Evolutionary conservation across 2,113 vertebrate genomes (phyloP).

Genomic region (Aleadryas rufinucha): DNA sequence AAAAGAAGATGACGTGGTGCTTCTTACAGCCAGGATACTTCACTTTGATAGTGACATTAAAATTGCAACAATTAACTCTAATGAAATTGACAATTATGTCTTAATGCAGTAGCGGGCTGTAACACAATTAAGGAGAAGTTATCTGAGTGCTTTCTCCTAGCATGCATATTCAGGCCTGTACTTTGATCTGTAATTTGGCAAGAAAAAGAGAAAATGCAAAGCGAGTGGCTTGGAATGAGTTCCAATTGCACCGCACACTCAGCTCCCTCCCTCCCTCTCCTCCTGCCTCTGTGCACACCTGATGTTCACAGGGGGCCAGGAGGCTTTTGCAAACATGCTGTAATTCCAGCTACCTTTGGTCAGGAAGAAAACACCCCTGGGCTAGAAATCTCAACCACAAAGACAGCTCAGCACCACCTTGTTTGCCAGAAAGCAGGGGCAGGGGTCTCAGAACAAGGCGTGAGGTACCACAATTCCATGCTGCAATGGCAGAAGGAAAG

Average conservation of each 20-base stretch:
- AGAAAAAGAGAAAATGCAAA: not conserved
- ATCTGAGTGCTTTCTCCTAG: not conserved
- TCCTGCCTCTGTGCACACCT: not conserved
- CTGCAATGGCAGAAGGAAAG: too few species aligned
- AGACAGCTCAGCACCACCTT: not conserved
- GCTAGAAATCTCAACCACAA: not conserved
- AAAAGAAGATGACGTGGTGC: not conserved
- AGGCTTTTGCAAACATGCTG: not conserved
- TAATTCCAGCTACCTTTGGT: not conserved
- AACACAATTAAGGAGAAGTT: constrained; percentile 30
- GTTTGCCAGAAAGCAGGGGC: not conserved
- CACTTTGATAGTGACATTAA: constrained; percentile 17
- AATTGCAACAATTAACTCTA: constrained; percentile 51
- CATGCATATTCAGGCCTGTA: not conserved
- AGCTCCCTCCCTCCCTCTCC: not conserved
- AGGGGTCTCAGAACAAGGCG: not conserved
- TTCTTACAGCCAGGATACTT: not conserved
- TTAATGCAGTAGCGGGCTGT: constrained; percentile 23
- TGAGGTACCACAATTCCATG: not conserved
- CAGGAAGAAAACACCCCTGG: not conserved
- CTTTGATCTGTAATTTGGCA: constrained; percentile 19
- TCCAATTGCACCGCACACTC: not conserved
- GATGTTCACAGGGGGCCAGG: not conserved
- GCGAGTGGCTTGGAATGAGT: not conserved
- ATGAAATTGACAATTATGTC: constrained; percentile 46